Percentiles rank a stretch among this genome's conserved stretches.
phyloP scores from a whole-genome alignment of 2,888 invertebrate genomes.

The Drosophila quasianomalipes region DNA sequence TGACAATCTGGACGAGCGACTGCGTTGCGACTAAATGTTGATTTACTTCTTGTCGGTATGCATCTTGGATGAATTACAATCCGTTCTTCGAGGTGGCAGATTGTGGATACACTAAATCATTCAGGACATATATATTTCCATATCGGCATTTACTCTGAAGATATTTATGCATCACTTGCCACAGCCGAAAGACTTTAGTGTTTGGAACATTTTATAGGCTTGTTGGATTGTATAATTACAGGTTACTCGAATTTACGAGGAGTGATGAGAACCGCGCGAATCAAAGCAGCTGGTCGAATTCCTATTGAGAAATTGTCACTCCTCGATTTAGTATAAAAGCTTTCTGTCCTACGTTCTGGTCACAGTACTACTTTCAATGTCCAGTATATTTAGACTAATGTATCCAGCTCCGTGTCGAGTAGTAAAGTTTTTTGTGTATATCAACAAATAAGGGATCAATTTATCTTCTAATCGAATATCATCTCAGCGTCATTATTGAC shows the following conservation, averaged over 20 bases:
- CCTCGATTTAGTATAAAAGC: neutral
- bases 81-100: constrained; percentile 36
- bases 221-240: neutral
- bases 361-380: neutral
- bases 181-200: constrained; percentile 24
- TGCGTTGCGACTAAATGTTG: constrained; percentile 21
- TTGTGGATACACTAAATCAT: constrained; percentile 33
- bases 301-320: neutral
- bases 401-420: constrained; percentile 35
- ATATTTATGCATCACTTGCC: constrained; percentile 38
- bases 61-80: constrained; percentile 54
- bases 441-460: constrained; percentile 13
- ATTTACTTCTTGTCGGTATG: constrained; percentile 16
- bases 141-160: neutral
- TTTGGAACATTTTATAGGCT: neutral
- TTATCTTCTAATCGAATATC: constrained; percentile 42
- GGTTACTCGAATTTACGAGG: neutral
- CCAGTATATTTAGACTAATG: constrained; percentile 27
- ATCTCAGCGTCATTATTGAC: constrained; percentile 22
- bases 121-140: constrained; percentile 6
- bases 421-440: constrained; percentile 32
- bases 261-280: neutral
- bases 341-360: too few species aligned
- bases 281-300: constrained; percentile 43
- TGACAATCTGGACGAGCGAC: constrained; percentile 34